phyloP scores from a whole-genome alignment of 2,113 vertebrate genomes.

The Ellobius talpinus region DNA sequence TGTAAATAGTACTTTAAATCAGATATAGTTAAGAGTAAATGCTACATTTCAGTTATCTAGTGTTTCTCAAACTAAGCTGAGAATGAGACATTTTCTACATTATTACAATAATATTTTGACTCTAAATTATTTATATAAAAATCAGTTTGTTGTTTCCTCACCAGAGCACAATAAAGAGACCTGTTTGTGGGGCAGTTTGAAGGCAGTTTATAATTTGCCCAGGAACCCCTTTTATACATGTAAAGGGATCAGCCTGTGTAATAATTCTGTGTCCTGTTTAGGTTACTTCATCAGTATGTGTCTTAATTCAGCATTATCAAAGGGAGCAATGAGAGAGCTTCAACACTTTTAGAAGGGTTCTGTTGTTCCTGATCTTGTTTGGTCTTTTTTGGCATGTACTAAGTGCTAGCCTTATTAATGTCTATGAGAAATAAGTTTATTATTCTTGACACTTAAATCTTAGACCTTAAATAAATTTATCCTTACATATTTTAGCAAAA shows the following conservation, averaged over 20 bases:
- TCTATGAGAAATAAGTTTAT: not conserved
- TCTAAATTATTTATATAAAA: not conserved
- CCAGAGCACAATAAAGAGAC: not conserved
- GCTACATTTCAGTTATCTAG: not conserved
- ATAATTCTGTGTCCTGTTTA: not conserved
- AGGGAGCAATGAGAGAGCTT: not conserved
- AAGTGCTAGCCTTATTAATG: not conserved
- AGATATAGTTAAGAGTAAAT: not conserved
- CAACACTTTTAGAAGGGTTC: not conserved
- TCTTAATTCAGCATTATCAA: not conserved
- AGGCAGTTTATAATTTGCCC: conserved; percentile 17
- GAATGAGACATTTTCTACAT: conserved; percentile 41
- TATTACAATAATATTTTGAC: not conserved
- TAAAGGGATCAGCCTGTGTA: not conserved
- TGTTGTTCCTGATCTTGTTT: not conserved
- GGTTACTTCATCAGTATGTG: not conserved
- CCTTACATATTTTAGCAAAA: not conserved
- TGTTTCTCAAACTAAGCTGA: conserved; percentile 47
- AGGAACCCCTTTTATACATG: not conserved
- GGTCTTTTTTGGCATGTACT: conserved; percentile 14
- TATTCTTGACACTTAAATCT: not conserved
- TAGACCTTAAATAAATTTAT: not conserved
- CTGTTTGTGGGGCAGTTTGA: not conserved
- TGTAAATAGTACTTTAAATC: conserved; percentile 9
- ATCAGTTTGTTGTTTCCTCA: conserved; percentile 8